These are phyloP conservation scores for Zaprionus davidi DNA, from an alignment of 1,140 invertebrate genomes.

Conservation along the genomic window DNA sequence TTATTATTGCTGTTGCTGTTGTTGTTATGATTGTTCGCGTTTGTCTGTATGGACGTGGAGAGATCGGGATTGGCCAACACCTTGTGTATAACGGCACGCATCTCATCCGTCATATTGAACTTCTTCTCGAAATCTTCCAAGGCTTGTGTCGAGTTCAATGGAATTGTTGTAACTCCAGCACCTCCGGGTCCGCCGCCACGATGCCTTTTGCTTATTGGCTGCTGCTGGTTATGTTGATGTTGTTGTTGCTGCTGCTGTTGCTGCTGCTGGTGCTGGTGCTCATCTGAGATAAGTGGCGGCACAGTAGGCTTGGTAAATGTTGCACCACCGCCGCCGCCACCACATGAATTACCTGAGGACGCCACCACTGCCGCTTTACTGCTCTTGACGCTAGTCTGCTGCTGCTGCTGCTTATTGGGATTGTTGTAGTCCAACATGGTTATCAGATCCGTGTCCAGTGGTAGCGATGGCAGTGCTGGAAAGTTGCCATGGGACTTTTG, in stretches of 20 bases:
- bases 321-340: constrained; percentile 13
- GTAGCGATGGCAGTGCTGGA: constrained; percentile 72
- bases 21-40: constrained; percentile 47
- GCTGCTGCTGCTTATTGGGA: constrained; percentile 59
- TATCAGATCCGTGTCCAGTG: constrained; percentile 77
- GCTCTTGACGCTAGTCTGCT: constrained; percentile 13
- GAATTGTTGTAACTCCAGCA: constrained; percentile 61
- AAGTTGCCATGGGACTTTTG: constrained; percentile 44
- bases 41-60: constrained; percentile 80
- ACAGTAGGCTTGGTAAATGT: constrained; percentile 78
- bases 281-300: constrained; percentile 68
- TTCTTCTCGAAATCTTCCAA: constrained; percentile 82
- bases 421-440: constrained; percentile 82
- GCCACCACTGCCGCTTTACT: constrained; percentile 1
- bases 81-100: constrained; percentile 81
- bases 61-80: constrained; percentile 81
- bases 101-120: constrained; percentile 82
- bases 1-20: constrained; percentile 15
- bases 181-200: constrained; percentile 19
- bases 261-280: constrained; percentile 10
- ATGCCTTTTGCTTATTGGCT: not conserved
- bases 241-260: constrained; percentile 26
- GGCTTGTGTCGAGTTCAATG: constrained; percentile 71
- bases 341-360: not conserved
- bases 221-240: constrained; percentile 10